Conservation (phyloP, 2,797 vertebrate genomes). For the Gastrophryne carolinensis region DNA sequence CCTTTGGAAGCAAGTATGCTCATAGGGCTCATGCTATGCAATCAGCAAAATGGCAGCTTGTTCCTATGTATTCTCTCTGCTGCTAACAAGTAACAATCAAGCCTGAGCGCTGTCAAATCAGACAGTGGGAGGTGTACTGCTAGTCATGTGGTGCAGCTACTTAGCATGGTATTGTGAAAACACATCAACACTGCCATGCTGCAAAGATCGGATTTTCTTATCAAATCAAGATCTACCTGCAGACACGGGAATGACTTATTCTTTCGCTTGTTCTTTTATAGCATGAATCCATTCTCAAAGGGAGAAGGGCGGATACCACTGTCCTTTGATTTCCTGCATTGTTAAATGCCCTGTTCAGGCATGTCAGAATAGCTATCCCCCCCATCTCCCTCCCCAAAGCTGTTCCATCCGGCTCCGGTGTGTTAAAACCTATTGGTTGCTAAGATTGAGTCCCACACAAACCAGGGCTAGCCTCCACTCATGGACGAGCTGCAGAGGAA, state of each 20-base stretch:
- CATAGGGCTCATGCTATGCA: conserved; percentile 15
- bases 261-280: too few species aligned
- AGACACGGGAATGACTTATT: conserved; percentile 6
- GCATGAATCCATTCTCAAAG: too few species aligned
- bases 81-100: conserved; percentile 51
- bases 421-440: too few species aligned
- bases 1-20: conserved; percentile 21
- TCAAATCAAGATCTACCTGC: background rate
- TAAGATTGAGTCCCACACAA: too few species aligned
- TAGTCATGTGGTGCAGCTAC: conserved; percentile 12
- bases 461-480: too few species aligned
- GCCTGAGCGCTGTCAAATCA: conserved; percentile 40
- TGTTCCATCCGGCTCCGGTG: too few species aligned
- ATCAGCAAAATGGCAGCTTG: conserved; percentile 41
- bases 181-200: background rate
- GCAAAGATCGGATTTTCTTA: conserved; percentile 23
- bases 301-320: too few species aligned
- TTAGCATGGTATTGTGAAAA: conserved; percentile 28
- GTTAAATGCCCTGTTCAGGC: too few species aligned
- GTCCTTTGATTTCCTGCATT: too few species aligned
- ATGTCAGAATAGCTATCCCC: too few species aligned
- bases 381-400: too few species aligned
- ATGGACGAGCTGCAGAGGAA: too few species aligned
- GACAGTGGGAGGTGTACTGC: conserved; percentile 18
- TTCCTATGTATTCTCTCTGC: conserved; percentile 42